A percentile compares a stretch with the other conserved stretches of the same genome.
phyloP scores from a whole-genome alignment of 2,797 vertebrate genomes.

The Poeciliopsis presidionis region DNA sequence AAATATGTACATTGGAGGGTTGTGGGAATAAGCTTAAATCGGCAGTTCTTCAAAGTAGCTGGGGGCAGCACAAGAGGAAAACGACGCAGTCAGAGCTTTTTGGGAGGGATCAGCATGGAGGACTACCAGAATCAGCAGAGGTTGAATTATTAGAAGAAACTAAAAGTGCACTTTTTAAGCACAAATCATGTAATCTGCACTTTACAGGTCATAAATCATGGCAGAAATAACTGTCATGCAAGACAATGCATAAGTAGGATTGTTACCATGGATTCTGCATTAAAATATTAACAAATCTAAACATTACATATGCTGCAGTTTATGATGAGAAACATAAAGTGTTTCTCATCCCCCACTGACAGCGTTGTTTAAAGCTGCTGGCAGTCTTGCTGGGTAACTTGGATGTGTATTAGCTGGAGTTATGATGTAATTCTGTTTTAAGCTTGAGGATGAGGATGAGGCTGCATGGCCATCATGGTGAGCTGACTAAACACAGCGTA shows the following conservation, averaged over 20 bases:
- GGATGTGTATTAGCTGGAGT: slow-evolving; percentile 66
- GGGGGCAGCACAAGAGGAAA: slow-evolving; percentile 64
- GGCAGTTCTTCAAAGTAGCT: slow-evolving; percentile 44
- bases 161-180: not conserved
- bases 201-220: not conserved
- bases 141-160: not conserved
- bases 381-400: slow-evolving; percentile 66
- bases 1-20: slow-evolving; percentile 15
- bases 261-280: slow-evolving; percentile 16
- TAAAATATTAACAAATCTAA: not conserved
- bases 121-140: slow-evolving; percentile 54
- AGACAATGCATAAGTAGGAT: not conserved
- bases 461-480: slow-evolving; percentile 28
- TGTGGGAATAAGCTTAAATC: slow-evolving; percentile 24
- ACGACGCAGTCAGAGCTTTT: slow-evolving; percentile 54
- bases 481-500: slow-evolving; percentile 24
- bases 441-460: slow-evolving; percentile 69
- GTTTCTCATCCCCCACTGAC: slow-evolving; percentile 45
- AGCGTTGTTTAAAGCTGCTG: slow-evolving; percentile 58
- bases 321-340: slow-evolving; percentile 11
- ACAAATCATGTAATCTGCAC: not conserved
- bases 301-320: not conserved
- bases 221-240: not conserved
- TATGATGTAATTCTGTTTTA: slow-evolving; percentile 70
- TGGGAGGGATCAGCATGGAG: slow-evolving; percentile 45